Evolutionary conservation across 2,888 invertebrate genomes (phyloP), one percentile per base, ranked within the genome.

Genomic region (Drosophila testacea): DNA sequence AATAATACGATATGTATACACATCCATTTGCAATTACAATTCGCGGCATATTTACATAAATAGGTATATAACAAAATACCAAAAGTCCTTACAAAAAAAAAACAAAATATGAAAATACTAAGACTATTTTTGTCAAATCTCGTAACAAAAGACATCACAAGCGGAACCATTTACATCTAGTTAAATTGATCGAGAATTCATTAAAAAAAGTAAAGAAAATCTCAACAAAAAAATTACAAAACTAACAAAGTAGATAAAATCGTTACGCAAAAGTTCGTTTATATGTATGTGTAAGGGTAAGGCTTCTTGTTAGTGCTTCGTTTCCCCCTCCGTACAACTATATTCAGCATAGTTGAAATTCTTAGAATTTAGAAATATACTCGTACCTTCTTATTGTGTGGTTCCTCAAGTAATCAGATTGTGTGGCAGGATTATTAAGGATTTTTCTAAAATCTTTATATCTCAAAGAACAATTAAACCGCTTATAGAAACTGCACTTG

Each of bases 261-360:
- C 76, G 88, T 83, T 86, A 87, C 27, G 80, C 42, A 64, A 71
- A 69, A 69, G 74, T 73, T 89, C 75, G 89, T 89, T 89, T 89
- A 66, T 68, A 71, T 88, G 74, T 70, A 64, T 70, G 70, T 78
- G 34, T 72, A 75, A 63, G 56, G 55, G 48, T 75, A 77, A 73
- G 66, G 81, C 78, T 81, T 78, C 42, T 75, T 79, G 66, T 64
- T 77, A 77, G 51, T 69, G 80, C 80, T 76, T 71, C 41, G 59
- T 62, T 76, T 57, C 27, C 36, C 38, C 57, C 38, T 64, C 27
- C 30, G 36, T 46, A 38, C 27, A 28, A 42, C 54, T 13, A 54
- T 30, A 11, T 39, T 36, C 47, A 1, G 46, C 54, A 38, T 48
- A 42, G 47, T 69, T 60, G 38, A 51, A 56, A 52, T 39, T 63